Conservation (phyloP, 2,888 invertebrate genomes). For the Tuberolachnus salignus region DNA sequence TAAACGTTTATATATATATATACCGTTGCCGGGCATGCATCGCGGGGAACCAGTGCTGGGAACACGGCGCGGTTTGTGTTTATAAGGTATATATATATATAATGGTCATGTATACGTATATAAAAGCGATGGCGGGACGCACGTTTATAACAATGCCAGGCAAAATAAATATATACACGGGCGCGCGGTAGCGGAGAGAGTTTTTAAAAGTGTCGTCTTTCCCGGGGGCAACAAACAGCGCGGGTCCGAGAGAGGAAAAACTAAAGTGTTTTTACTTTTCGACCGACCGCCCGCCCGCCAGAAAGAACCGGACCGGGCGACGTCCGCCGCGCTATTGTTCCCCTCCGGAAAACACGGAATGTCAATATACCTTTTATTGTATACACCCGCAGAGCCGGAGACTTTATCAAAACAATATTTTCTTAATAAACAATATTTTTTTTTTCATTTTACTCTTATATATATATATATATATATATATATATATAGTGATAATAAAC, state of each 20-base stretch:
- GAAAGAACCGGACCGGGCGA: no score
- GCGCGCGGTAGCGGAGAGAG: conserved; percentile 10
- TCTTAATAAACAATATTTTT: conserved; percentile 55
- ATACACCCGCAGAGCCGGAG: background rate
- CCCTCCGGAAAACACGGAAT: conserved; percentile 54
- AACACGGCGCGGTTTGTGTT: background rate
- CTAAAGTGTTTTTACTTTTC: conserved; percentile 55
- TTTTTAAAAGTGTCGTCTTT: conserved; percentile 56
- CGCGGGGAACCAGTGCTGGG: background rate
- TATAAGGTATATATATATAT: conserved; percentile 10
- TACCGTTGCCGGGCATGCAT: background rate
- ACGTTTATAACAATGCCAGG: background rate
- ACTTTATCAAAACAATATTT: conserved; percentile 50
- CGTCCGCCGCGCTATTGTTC: conserved; percentile 37
- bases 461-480: conserved; percentile 18
- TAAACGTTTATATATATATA: background rate
- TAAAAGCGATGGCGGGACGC: background rate
- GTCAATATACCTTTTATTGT: conserved; percentile 56
- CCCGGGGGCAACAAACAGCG: conserved; percentile 41
- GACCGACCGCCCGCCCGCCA: background rate
- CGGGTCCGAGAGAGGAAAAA: conserved; percentile 49
- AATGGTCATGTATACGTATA: conserved; percentile 7
- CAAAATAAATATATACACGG: conserved; percentile 41
- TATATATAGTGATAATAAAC: background rate
- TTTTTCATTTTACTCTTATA: conserved; percentile 13